Evolutionary conservation across 2,888 invertebrate species (phyloP), one percentile per base, ranked within the genome.

Genomic region (Cheilosia vernalis): DNA sequence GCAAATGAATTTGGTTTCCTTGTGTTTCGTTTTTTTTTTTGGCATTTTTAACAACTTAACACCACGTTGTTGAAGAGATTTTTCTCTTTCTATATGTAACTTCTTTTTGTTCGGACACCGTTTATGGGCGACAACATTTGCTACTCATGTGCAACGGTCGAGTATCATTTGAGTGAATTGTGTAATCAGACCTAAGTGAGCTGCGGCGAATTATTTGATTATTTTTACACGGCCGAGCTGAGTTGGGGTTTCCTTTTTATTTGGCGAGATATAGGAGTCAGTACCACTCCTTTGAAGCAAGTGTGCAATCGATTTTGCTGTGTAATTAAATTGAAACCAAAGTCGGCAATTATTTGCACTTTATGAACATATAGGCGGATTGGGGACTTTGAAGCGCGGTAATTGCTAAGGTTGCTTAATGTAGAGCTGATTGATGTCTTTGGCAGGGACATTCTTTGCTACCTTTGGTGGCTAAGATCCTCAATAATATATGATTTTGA

Each of bases 101-200:
- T 64, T 63, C 37, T 81, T 63, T 72, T 64, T 70, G 79, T 73
- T 67, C 15, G 9, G 30, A 9, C 30, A 42, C 37, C 67, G 33
- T 78, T 78, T 78, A 83, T 83, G 78, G 78, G 73, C 79, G 83
- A 83, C 74, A 80, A 61, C 84, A 74, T 80, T 80, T 74, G 58
- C 73, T 69, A 66, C 74, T 80, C 79, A 74, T 69, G 69, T 84
- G 79, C 69, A 69, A 64, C 53, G 74, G 47, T 44, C 51, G 67
- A 64, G 69, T 84, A 64, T 80, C 84, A 80, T 69, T 84, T 58
- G 61, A 69, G 67, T 58, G 67, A 73, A 74, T 80, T 84, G 74
- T 79, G 74, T 66, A 84, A 84, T 84, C 67, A 70, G 53, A 70
- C 6, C 19, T 40, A 58, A 56, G 37, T 42, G 19, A 61, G 19